A percentile compares a stretch with the other conserved stretches of the same genome.
phyloP scores from a whole-genome alignment of 1,140 invertebrate genomes.

The Caenorhabditis elegans region WBcel235 BX284604.4:2973501-2974000 shows the following conservation, averaged over 20 bases:
- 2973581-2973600: conserved; percentile 57
- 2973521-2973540: conserved; percentile 92
- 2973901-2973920: conserved; percentile 85
- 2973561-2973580: conserved; percentile 68
- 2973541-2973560: conserved; percentile 82
- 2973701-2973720: conserved; percentile 97
- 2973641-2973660: background rate
- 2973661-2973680: conserved; percentile 73
- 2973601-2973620: conserved; percentile 59
- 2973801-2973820: conserved; percentile 70
- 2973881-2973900: conserved; percentile 83
- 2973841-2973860: conserved; percentile 96
- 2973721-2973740: conserved; percentile 97
- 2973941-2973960: conserved; percentile 83
- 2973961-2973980: conserved; percentile 70
- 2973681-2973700: conserved; percentile 95
- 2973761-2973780: conserved; percentile 76
- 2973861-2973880: conserved; percentile 83
- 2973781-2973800: conserved; percentile 61
- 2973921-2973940: conserved; percentile 84
- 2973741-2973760: conserved; percentile 85
- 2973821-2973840: conserved; percentile 71
- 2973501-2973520: conserved; percentile 84
- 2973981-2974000: too few relatives aligned
- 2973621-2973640: conserved; percentile 45